Conservation (phyloP, 2,113 vertebrate genomes). For the Hoplias malabaricus region DNA sequence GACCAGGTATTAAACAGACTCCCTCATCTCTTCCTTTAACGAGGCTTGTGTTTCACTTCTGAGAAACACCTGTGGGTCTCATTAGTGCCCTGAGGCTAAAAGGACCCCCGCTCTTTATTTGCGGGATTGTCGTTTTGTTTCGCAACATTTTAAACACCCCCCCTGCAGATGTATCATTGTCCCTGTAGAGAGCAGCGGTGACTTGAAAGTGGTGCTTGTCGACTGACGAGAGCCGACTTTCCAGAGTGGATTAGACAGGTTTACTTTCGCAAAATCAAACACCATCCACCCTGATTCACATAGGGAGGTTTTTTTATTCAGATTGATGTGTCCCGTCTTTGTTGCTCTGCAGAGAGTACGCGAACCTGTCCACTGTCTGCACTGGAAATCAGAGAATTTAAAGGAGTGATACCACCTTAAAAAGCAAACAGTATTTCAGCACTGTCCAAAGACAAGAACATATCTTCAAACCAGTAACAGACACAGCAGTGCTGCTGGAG, state of each 20-base stretch:
- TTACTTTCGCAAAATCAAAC: neutral
- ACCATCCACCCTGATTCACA: neutral
- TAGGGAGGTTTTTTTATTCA: neutral
- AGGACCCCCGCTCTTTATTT: neutral
- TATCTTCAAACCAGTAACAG: no score
- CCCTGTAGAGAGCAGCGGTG: constrained; percentile 24
- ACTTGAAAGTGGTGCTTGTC: neutral
- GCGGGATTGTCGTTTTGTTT: neutral
- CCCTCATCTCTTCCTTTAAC: neutral
- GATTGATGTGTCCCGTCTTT: no score
- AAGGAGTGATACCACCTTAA: no score
- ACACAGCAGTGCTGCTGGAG: no score
- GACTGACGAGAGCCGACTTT: constrained; percentile 19
- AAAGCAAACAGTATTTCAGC: no score
- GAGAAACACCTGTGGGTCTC: neutral
- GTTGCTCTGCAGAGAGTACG: neutral
- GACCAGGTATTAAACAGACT: neutral
- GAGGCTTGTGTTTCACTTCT: neutral
- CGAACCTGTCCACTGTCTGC: neutral
- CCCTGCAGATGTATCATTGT: constrained; percentile 15
- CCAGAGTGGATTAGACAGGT: neutral
- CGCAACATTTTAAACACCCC: constrained; percentile 1
- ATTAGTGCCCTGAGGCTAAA: neutral
- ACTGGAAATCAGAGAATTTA: constrained; percentile 23
- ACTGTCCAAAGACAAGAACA: no score